These are phyloP conservation scores for Ammodytes marinus DNA, from an alignment of 2,113 vertebrate species.

Conservation along the genomic window DNA sequence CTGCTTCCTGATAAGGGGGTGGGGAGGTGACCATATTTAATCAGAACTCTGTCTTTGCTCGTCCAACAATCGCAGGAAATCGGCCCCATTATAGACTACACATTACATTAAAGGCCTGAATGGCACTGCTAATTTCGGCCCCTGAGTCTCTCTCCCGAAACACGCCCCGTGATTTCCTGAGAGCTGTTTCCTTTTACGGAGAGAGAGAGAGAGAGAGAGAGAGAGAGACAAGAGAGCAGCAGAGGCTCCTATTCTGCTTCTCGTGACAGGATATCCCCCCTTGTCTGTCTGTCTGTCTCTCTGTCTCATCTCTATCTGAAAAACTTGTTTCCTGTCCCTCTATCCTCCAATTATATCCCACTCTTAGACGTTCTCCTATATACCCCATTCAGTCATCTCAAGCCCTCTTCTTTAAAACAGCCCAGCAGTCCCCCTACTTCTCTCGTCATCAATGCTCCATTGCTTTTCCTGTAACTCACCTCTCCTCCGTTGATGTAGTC, in stretches of 20 bases:
- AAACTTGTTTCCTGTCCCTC: neutral
- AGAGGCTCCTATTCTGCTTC: slow-evolving; percentile 52
- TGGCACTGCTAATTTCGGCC: slow-evolving; percentile 80
- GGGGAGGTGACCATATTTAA: slow-evolving; percentile 66
- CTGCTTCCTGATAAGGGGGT: slow-evolving; percentile 63
- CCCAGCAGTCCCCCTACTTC: neutral
- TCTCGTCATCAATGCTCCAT: neutral
- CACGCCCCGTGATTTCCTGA: slow-evolving; percentile 77
- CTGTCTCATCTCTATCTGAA: slow-evolving; percentile 36
- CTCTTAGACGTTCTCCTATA: neutral
- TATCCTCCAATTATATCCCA: neutral
- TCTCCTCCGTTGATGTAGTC: slow-evolving; percentile 99
- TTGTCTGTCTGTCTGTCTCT: slow-evolving; percentile 56
- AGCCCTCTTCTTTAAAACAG: slow-evolving; percentile 38
- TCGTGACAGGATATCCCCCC: slow-evolving; percentile 78
- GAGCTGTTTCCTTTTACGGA: slow-evolving; percentile 73
- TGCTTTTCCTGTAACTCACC: slow-evolving; percentile 83
- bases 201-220: slow-evolving; percentile 53
- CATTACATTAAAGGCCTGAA: slow-evolving; percentile 50
- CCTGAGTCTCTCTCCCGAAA: slow-evolving; percentile 46
- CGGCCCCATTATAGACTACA: slow-evolving; percentile 65
- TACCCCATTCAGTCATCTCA: neutral
- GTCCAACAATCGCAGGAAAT: slow-evolving; percentile 86
- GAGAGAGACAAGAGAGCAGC: neutral
- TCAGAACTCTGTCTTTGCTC: slow-evolving; percentile 73